Base-by-base conservation (phyloP, 2,113 vertebrate genomes). In the Erinaceus europaeus region DNA sequence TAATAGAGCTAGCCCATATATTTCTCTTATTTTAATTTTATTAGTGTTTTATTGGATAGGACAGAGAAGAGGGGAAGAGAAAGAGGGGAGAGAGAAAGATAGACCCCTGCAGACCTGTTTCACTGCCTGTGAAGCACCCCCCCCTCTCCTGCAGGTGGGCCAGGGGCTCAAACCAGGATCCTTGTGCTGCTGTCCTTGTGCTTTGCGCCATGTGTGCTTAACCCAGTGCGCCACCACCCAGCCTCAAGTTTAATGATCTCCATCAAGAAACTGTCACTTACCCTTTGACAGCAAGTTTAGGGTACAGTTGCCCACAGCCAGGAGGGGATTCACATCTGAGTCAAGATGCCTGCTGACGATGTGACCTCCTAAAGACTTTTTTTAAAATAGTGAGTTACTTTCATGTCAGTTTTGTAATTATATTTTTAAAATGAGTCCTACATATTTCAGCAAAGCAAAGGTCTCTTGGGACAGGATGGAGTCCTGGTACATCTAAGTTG, bases 301-400 rank as follows among this genome's bases (percentile, higher is more conserved):
- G 75, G 93, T 94, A 92, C 97, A 98, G 78, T 96, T 97, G 62
- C 97, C 97, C 32, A 97, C 98, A 44, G 98, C 98, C 84, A 99
- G 93, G 79, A 99, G 36, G 6, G 98, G 98, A 91, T 98, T 99
- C 95, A 99, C 96, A 92, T 99, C 99, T 0, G 98, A 99, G 71
- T 98, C 98, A 29, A 98, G 97, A 92, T 96, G 97, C 21, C 97
- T 98, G 50, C 97, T 98, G 52, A 98, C 25, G 21, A 99, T 97
- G 90, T 98, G 98, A 20, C 98, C 98, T 36, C 98, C 98, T 84
- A 99, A 95, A 59, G 98, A 98, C 98, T 99, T 76, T 92, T 68
- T 91, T 48, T 2, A 82, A 93, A 84, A 76, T 14, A 89, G 69
- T 18, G 15, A 65, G 34, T 81, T 69, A 72, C 62, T 80, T 67